Base-by-base conservation (phyloP, 1,140 invertebrate genomes). In the Zaprionus ornatus region DNA sequence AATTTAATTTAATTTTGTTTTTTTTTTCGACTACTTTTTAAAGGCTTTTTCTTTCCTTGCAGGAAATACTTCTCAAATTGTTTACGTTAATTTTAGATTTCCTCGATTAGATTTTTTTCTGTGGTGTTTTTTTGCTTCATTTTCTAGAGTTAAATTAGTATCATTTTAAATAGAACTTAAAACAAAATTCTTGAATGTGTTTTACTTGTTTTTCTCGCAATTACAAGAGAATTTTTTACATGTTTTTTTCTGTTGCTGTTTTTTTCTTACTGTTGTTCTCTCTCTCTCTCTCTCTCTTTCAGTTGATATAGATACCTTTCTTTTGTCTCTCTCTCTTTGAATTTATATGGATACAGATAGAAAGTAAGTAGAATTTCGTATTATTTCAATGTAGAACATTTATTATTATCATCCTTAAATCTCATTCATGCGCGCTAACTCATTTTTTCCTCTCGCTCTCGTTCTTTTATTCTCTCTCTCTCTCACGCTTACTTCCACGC, bases 131-230 rank as follows among this genome's bases (percentile, higher is more conserved):
- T 19, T 45, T 37, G 21, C 25, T 45, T 37, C 29, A 19, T 29
- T 37, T 61, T 48, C 29, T 70, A 84, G 80, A 55, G 60, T 80
- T 75, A 55, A 77, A 87, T 81, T 64, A 74, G 90, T 90, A 90
- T 85, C 78, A 85, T 85, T 90, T 90, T 90, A 88, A 90, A 85
- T 88, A 90, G 71, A 88, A 90, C 85, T 88, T 90, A 88, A 85
- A 88, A 84, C 78, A 90, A 90, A 90, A 85, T 85, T 88, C 74
- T 83, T 88, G 85, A 88, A 88, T 88, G 85, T 88, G 78, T 90
- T 81, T 81, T 63, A 70, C 73, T 77, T 77, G 74, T 77, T 80
- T 66, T 68, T 62, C 37, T 61, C 61, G 61, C 68, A 64, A 65
- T 65, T 45, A 65, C 54, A 72, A 64, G 62, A 77, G 71, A 55